Base-by-base conservation (phyloP, 2,888 invertebrate species). In the Drosophila antonietae region DNA sequence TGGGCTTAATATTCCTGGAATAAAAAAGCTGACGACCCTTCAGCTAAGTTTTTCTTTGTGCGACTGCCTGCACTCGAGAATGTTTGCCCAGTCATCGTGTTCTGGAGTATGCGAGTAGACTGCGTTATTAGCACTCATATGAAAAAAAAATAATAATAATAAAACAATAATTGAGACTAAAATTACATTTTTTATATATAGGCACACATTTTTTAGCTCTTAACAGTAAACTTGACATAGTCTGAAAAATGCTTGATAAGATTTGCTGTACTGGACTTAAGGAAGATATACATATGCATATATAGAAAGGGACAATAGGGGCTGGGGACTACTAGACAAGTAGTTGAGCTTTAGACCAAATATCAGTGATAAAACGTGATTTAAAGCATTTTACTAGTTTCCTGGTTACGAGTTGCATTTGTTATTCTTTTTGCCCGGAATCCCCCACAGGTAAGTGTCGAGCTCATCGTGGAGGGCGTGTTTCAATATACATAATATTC, bases 311-410 rank as follows among this genome's bases (percentile, higher is more conserved):
- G 57, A 53, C 9, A 7, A 2, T 14, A 14, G 23, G 3, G 20
- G 12, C 49, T 18, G 18, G 3, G 68, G 20, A 20, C 20, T 23
- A 68, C 58, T 58, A 55, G 57, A 57, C 65, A 61, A 68, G 12
- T n/a, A 51, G 33, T 31, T 59, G 78, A 58, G 64, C 78, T 62
- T 77, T 77, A 60, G 46, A 68, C 63, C 41, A 44, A 9, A 51
- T 12, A 20, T 4, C 14, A 41, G 44, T 28, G 74, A 74, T 74
- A 69, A 74, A 35, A 18, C 10, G 10, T 51, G 68, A 39, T 33
- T 61, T 61, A 35, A 47, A 56, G 6, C 9, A 49, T 2, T 35
- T n/a, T 53, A 46, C 15, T n/a, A 6, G 23, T 14, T 51, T 20
- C 43, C 33, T 46, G 41, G 64, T 69, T 49, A 14, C 14, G 20